These are phyloP conservation scores for Xyrichtys novacula DNA, from an alignment of 2,797 vertebrate species.

Conservation along the genomic window DNA sequence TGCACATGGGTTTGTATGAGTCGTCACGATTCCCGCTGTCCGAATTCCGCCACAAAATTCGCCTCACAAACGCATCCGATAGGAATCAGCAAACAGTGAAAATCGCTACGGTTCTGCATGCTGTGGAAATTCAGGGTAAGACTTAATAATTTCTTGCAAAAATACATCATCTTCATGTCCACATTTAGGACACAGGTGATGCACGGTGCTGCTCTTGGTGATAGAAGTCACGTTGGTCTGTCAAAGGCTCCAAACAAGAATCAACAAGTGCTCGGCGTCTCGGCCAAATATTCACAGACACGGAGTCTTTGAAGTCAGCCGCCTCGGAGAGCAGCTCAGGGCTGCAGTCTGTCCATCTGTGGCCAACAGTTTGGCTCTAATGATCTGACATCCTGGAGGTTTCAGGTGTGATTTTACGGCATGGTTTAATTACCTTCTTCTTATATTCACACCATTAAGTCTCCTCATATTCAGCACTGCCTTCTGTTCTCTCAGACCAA, in stretches of 20 bases:
- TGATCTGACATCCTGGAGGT: conserved; percentile 3
- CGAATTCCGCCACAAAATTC: no score
- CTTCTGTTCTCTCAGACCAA: conserved; percentile 14
- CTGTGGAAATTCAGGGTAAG: no score
- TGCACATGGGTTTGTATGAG: no score
- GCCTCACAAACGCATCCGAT: no score
- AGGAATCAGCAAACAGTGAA: no score
- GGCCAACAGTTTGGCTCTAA: conserved; percentile 11
- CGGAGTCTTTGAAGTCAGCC: conserved; percentile 33
- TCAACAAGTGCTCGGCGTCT: conserved; percentile 25
- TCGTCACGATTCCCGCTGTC: no score
- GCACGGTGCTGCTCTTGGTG: not conserved
- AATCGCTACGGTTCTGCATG: no score
- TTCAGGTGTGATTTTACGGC: not conserved
- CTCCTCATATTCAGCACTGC: conserved; percentile 32
- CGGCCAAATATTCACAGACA: conserved; percentile 26
- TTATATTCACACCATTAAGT: conserved; percentile 1
- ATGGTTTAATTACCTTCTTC: not conserved
- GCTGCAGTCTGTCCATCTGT: conserved; percentile 14
- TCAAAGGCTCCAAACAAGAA: conserved; percentile 4
- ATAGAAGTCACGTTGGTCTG: not conserved
- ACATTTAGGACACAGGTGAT: no score
- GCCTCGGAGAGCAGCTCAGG: not conserved
- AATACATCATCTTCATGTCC: no score
- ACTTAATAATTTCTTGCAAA: no score